A percentile compares a stretch with the other conserved stretches of the same genome.
phyloP scores from a whole-genome alignment of 2,888 invertebrate species.

The Hydropsyche betteni region DNA sequence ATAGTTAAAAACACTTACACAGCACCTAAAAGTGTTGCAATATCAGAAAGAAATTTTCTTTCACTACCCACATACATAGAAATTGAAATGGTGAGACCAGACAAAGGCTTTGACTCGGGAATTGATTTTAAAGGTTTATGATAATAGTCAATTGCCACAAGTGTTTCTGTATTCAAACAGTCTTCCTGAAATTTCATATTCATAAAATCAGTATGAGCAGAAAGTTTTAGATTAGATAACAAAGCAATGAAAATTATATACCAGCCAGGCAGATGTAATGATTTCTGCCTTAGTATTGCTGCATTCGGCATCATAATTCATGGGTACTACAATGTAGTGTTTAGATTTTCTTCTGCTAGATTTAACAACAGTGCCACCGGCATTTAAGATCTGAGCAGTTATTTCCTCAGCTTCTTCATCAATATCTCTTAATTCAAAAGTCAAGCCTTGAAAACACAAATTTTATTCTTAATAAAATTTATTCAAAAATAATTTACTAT shows the following conservation, averaged over 20 bases:
- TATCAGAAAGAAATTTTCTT: slow-evolving; percentile 74
- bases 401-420: slow-evolving; percentile 64
- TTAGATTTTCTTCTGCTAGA: slow-evolving; percentile 56
- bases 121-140: slow-evolving; percentile 72
- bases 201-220: too few species aligned
- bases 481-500: not conserved
- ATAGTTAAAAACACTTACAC: slow-evolving; percentile 59
- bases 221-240: not conserved
- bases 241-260: slow-evolving; percentile 53
- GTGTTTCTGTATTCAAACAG: slow-evolving; percentile 67
- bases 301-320: slow-evolving; percentile 60
- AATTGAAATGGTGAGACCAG: slow-evolving; percentile 78
- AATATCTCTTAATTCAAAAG: slow-evolving; percentile 62
- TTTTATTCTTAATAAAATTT: too few species aligned
- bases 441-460: slow-evolving; percentile 43
- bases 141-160: slow-evolving; percentile 74
- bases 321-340: slow-evolving; percentile 59
- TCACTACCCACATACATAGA: slow-evolving; percentile 81
- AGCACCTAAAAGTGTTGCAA: slow-evolving; percentile 79
- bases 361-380: slow-evolving; percentile 59
- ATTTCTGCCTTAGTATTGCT: slow-evolving; percentile 67
- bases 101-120: slow-evolving; percentile 64
- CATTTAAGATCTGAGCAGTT: slow-evolving; percentile 59
- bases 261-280: slow-evolving; percentile 78
- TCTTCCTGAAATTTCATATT: slow-evolving; percentile 65